Evolutionary conservation across 2,888 invertebrate species (phyloP).

Genomic region (Melanophora roralis): DNA sequence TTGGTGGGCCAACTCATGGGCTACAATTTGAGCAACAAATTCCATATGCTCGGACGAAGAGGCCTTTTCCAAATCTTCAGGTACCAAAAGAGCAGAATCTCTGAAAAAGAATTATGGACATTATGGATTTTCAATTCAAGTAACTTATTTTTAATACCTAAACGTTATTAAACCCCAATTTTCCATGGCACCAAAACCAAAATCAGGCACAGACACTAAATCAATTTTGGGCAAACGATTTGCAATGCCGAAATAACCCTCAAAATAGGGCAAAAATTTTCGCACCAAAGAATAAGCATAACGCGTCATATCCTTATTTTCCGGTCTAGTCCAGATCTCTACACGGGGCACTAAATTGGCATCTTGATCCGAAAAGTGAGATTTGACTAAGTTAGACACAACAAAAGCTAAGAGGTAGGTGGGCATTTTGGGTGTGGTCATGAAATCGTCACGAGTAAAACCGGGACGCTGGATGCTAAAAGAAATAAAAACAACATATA

Average conservation of each 20-base stretch:
- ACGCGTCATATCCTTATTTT: conserved; percentile 74
- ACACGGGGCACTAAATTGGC: conserved; percentile 70
- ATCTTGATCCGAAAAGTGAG: conserved; percentile 70
- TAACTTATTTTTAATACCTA: conserved; percentile 69
- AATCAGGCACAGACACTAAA: conserved; percentile 85
- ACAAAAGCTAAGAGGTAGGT: conserved; percentile 85
- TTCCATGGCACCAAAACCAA: conserved; percentile 85
- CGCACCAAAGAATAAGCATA: conserved; percentile 81
- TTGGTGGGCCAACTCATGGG: conserved; percentile 89
- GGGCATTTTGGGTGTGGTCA: conserved; percentile 83
- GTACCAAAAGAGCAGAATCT: conserved; percentile 80
- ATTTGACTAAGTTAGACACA: conserved; percentile 78
- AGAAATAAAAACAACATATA: not conserved
- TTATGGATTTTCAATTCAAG: not conserved
- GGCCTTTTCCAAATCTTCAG: conserved; percentile 74
- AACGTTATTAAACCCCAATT: conserved; percentile 83
- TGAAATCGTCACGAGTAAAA: conserved; percentile 82
- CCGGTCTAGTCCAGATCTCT: conserved; percentile 75
- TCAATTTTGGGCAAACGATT: conserved; percentile 84
- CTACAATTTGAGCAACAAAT: conserved; percentile 82
- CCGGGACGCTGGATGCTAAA: conserved; percentile 74
- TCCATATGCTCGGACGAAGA: conserved; percentile 81
- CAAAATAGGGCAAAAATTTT: conserved; percentile 81
- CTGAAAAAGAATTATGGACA: conserved; percentile 72
- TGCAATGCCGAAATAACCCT: conserved; percentile 81